A percentile compares a stretch with the other conserved stretches of the same genome.
Evolutionary conservation across 2,888 invertebrate genomes (phyloP).

Genomic region (Endomychus coccineus): DNA sequence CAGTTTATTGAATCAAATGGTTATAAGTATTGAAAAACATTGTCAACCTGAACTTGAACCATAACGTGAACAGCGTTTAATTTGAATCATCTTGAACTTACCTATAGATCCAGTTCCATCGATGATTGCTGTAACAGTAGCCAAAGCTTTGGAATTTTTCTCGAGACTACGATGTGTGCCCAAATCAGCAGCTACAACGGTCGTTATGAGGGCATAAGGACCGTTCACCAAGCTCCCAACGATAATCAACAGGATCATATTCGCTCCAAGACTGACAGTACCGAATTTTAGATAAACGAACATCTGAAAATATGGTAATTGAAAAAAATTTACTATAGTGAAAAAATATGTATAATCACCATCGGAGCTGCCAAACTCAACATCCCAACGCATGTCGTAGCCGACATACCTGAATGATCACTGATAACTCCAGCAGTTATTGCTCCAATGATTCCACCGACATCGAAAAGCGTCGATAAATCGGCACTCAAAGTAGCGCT

Average conservation of each 20-base stretch:
- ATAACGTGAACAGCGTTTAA: too few relatives aligned
- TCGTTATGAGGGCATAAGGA: slow-evolving; percentile 93
- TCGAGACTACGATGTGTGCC: slow-evolving; percentile 81
- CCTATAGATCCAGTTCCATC: slow-evolving; percentile 92
- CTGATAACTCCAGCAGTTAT: slow-evolving; percentile 80
- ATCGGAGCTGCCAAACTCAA: slow-evolving; percentile 72
- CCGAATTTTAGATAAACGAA: slow-evolving; percentile 72
- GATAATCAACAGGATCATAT: slow-evolving; percentile 60
- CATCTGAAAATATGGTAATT: slow-evolving; percentile 51
- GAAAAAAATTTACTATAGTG: slow-evolving; percentile 12
- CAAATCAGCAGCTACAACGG: slow-evolving; percentile 90
- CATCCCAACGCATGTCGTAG: slow-evolving; percentile 80
- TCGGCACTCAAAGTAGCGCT: slow-evolving; percentile 64
- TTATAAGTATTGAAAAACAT: too few relatives aligned
- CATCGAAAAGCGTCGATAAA: slow-evolving; percentile 75
- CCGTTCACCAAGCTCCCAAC: slow-evolving; percentile 87
- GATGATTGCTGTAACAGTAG: slow-evolving; percentile 96
- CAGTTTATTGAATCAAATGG: too few relatives aligned
- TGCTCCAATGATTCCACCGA: slow-evolving; percentile 87
- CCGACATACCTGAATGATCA: slow-evolving; percentile 77
- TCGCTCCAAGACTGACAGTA: slow-evolving; percentile 51
- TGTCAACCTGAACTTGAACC: too few relatives aligned
- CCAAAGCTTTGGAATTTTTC: slow-evolving; percentile 81
- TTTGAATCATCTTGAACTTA: slow-evolving; percentile 30
- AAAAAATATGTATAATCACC: slow-evolving; percentile 46